These are phyloP conservation scores for Pseudorasbora parva DNA, from an alignment of 2,113 vertebrate species.

Conservation along the genomic window DNA sequence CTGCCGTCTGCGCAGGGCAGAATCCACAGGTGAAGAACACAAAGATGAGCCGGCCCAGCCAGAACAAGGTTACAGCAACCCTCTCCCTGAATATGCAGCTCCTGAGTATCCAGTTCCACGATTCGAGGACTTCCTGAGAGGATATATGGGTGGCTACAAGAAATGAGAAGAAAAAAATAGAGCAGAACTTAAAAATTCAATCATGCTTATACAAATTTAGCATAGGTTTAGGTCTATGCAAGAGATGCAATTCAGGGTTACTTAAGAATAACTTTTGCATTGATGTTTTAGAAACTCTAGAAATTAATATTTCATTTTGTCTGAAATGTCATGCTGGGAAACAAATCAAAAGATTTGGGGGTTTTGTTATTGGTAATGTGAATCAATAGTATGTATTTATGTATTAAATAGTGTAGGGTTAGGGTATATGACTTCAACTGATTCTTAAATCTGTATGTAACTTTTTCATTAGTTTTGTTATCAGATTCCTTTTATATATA, in stretches of 20 bases:
- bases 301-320: not conserved
- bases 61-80: conserved; percentile 48
- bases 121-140: conserved; percentile 74
- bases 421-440: conserved; percentile 38
- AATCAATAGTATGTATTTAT: conserved; percentile 63
- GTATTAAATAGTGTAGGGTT: conserved; percentile 61
- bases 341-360: conserved; percentile 17
- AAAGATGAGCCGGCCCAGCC: conserved; percentile 52
- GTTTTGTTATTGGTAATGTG: conserved; percentile 15
- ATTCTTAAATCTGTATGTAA: conserved; percentile 61
- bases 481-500: not conserved
- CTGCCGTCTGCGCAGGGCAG: conserved; percentile 73
- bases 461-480: conserved; percentile 56
- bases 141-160: conserved; percentile 65
- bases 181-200: conserved; percentile 7
- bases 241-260: not conserved
- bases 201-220: conserved; percentile 25
- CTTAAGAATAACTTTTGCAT: not conserved
- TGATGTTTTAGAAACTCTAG: not conserved
- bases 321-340: conserved; percentile 30
- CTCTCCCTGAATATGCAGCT: conserved; percentile 38
- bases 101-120: conserved; percentile 50
- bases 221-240: conserved; percentile 22
- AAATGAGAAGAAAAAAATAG: conserved; percentile 51
- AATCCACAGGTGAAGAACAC: conserved; percentile 49